phyloP scores from a whole-genome alignment of 2,113 vertebrate species.

The Acrocephalus kingi region DNA sequence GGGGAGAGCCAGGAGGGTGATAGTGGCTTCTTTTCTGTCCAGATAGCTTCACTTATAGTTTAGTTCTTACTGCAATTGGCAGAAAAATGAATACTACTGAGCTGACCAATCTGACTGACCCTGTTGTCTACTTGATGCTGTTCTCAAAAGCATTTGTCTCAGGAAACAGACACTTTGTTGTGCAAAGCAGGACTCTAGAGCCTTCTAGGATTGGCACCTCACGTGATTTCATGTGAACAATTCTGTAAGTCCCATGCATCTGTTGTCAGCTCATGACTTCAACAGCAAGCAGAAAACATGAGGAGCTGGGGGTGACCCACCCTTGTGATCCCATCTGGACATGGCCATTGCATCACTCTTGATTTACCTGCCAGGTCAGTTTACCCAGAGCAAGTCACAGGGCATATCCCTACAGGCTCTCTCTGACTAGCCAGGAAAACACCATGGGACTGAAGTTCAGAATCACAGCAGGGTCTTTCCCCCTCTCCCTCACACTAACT shows the following conservation, averaged over 20 bases:
- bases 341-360: neutral
- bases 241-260: neutral
- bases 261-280: neutral
- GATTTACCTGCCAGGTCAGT: slow-evolving; percentile 19
- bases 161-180: neutral
- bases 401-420: neutral
- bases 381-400: neutral
- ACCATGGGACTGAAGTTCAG: neutral
- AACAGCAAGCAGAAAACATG: neutral
- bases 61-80: neutral
- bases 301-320: neutral
- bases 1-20: neutral
- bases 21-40: neutral
- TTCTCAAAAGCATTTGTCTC: neutral
- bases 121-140: neutral
- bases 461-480: neutral
- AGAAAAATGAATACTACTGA: neutral
- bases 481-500: neutral
- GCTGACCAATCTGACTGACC: neutral
- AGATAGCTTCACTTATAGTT: neutral
- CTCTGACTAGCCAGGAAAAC: neutral
- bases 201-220: neutral
- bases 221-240: neutral
- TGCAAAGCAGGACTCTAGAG: neutral
- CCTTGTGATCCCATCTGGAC: neutral